These are phyloP conservation scores for Paradisaea rubra DNA, from an alignment of 2,113 vertebrate species.

Conservation along the genomic window DNA sequence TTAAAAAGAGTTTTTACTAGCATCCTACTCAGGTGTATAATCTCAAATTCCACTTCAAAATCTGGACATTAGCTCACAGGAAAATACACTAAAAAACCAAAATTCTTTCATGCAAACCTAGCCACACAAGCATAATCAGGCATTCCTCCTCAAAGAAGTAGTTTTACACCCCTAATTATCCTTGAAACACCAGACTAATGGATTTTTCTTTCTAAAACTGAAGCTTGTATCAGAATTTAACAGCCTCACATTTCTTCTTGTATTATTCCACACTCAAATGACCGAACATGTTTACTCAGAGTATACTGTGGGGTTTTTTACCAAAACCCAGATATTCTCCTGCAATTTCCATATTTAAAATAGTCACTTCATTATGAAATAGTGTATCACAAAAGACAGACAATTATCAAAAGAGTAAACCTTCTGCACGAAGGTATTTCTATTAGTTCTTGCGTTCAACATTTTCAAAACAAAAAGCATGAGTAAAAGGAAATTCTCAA, in stretches of 20 bases:
- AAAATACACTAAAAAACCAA: background rate
- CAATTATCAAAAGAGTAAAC: background rate
- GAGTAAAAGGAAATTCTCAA: background rate
- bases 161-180: background rate
- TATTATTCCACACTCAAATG: background rate
- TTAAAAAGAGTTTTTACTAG: constrained; percentile 22
- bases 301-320: rapidly evolving
- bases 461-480: background rate
- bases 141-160: background rate
- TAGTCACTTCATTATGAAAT: background rate
- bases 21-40: constrained; percentile 5
- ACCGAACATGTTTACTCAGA: background rate
- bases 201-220: background rate
- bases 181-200: background rate
- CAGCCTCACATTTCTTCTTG: background rate
- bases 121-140: background rate
- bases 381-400: background rate
- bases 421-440: background rate
- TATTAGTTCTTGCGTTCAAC: background rate
- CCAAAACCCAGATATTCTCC: background rate
- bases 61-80: constrained; percentile 6
- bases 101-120: background rate
- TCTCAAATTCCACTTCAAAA: constrained; percentile 36
- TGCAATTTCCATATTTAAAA: background rate
- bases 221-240: background rate